phyloP scores from a whole-genome alignment of 2,888 invertebrate species.

The Epinotia brunnichana region DNA sequence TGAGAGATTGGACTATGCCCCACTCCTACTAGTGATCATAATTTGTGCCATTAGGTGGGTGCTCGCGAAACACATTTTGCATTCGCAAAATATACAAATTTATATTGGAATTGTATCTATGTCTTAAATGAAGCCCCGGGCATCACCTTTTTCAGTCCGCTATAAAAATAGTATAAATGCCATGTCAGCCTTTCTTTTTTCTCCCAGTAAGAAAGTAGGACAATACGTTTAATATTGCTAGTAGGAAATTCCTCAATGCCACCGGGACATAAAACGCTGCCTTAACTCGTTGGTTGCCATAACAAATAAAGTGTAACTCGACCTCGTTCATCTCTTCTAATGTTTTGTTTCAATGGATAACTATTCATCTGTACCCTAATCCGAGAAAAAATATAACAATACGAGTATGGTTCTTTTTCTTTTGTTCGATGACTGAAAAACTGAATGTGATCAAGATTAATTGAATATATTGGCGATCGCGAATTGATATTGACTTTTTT shows the following conservation, averaged over 20 bases:
- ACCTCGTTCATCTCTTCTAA: constrained; percentile 25
- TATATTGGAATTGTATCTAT: too few species aligned
- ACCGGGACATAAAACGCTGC: background rate
- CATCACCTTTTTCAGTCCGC: too few species aligned
- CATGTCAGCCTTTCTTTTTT: background rate
- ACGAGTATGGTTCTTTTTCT: background rate
- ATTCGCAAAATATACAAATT: too few species aligned
- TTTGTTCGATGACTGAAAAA: constrained; percentile 4
- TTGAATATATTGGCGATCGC: background rate
- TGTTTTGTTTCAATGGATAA: constrained; percentile 22
- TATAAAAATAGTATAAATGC: background rate
- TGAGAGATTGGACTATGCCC: too few species aligned
- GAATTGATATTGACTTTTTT: too few species aligned
- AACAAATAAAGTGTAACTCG: constrained; percentile 25
- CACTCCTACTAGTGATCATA: too few species aligned
- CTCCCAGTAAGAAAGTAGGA: background rate
- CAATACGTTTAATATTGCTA: too few species aligned
- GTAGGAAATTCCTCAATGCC: background rate
- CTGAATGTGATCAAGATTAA: constrained; percentile 1
- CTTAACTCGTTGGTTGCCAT: background rate
- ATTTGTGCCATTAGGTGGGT: too few species aligned
- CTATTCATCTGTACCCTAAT: constrained; percentile 4
- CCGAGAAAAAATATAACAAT: background rate
- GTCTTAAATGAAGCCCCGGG: too few species aligned
- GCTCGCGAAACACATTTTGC: too few species aligned